Percentiles rank a stretch among this genome's conserved stretches.
Evolutionary conservation across 2,888 invertebrate genomes (phyloP).

Genomic region (Chydorus sphaericus): DNA sequence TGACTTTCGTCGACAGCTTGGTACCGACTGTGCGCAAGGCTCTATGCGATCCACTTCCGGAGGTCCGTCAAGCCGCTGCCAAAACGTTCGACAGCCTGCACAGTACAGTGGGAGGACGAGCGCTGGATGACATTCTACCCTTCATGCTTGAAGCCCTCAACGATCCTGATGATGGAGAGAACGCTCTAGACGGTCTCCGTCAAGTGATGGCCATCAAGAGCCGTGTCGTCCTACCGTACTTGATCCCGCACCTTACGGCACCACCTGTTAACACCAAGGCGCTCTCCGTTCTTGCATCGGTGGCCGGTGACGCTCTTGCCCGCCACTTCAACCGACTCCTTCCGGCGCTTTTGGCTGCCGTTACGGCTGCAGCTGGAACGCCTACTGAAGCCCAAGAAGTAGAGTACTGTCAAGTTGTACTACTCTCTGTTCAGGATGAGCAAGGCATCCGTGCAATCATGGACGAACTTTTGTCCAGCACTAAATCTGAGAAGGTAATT

Average conservation of each 20-base stretch:
- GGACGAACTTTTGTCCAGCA: constrained; percentile 66
- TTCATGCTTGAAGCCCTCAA: constrained; percentile 70
- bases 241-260: constrained; percentile 84
- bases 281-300: constrained; percentile 80
- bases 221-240: constrained; percentile 83
- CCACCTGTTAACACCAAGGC: constrained; percentile 85
- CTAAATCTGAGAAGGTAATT: constrained; percentile 45
- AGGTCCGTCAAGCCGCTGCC: constrained; percentile 85
- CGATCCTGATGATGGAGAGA: constrained; percentile 64
- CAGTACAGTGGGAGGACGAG: constrained; percentile 79
- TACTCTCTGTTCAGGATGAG: constrained; percentile 78
- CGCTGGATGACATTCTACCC: constrained; percentile 92
- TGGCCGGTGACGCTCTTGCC: constrained; percentile 83
- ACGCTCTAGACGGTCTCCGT: constrained; percentile 83
- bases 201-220: constrained; percentile 97
- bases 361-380: constrained; percentile 51
- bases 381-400: constrained; percentile 42
- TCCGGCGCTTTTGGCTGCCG: constrained; percentile 67
- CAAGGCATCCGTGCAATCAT: constrained; percentile 73
- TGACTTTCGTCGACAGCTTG: constrained; percentile 72
- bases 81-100: constrained; percentile 93
- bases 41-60: constrained; percentile 79
- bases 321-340: constrained; percentile 81
- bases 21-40: constrained; percentile 90
- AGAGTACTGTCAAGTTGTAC: constrained; percentile 82